Evolutionary conservation across 2,888 invertebrate species (phyloP).

Genomic region (Trachelus tabidus): DNA sequence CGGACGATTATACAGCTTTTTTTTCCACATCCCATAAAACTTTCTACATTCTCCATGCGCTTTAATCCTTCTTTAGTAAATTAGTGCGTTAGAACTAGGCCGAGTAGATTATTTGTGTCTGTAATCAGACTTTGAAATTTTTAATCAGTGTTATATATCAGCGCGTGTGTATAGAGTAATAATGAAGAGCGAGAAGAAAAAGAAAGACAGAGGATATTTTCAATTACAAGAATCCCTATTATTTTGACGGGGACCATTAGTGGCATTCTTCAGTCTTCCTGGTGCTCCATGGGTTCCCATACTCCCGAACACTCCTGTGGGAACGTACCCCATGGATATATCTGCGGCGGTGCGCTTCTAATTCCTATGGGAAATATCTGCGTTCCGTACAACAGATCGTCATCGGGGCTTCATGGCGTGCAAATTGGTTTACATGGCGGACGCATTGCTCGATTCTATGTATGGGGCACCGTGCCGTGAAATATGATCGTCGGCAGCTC

Average conservation of each 20-base stretch:
- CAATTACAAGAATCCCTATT: slow-evolving; percentile 45
- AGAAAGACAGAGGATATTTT: slow-evolving; percentile 26
- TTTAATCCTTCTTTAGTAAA: not conserved
- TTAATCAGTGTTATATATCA: not conserved
- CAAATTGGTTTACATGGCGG: slow-evolving; percentile 63
- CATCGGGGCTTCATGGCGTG: slow-evolving; percentile 58
- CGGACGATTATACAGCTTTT: not conserved
- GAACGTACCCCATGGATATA: slow-evolving; percentile 33
- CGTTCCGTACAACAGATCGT: slow-evolving; percentile 45
- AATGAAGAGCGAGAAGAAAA: not conserved
- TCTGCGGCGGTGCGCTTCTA: slow-evolving; percentile 28
- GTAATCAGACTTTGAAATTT: not conserved
- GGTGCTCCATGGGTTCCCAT: slow-evolving; percentile 48
- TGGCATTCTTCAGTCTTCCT: slow-evolving; percentile 40
- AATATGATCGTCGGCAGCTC: slow-evolving; percentile 5
- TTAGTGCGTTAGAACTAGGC: not conserved
- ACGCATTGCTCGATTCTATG: not conserved
- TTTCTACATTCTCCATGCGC: not conserved
- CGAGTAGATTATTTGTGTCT: not conserved
- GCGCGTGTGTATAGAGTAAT: not conserved
- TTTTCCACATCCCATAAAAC: not conserved
- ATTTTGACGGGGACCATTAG: slow-evolving; percentile 37
- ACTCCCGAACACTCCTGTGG: slow-evolving; percentile 54
- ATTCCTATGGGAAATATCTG: slow-evolving; percentile 65
- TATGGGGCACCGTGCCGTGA: slow-evolving; percentile 2